Percentiles rank a stretch among this genome's conserved stretches.
phyloP scores from a whole-genome alignment of 2,113 vertebrate species.

The Brachionichthys hirsutus region DNA sequence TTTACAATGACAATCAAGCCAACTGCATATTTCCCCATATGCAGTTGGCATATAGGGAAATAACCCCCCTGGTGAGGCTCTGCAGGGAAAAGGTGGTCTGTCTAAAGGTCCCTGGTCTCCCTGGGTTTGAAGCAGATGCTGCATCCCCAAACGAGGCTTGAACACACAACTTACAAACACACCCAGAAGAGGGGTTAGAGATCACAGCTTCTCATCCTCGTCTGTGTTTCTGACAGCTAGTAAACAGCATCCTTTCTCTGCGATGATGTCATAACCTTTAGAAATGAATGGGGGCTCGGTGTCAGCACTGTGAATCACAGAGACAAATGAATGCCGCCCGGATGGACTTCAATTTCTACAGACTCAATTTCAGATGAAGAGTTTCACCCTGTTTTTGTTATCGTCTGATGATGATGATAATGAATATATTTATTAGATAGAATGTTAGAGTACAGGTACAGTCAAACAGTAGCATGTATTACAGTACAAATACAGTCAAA shows the following conservation, averaged over 20 bases:
- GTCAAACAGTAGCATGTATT: no score
- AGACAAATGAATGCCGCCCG: background rate
- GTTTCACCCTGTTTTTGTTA: background rate
- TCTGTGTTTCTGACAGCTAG: constrained; percentile 47
- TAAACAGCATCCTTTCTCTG: constrained; percentile 49
- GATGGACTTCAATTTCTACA: background rate
- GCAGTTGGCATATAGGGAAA: no score
- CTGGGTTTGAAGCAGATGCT: constrained; percentile 47
- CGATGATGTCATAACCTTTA: constrained; percentile 39
- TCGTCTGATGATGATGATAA: no score
- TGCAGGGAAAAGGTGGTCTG: constrained; percentile 53
- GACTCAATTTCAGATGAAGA: background rate
- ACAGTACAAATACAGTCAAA: no score
- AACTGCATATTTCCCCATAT: no score
- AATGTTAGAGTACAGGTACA: no score
- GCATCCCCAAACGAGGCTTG: constrained; percentile 63
- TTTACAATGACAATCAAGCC: no score
- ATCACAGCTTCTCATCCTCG: constrained; percentile 34
- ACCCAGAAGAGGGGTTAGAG: constrained; percentile 37
- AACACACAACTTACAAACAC: constrained; percentile 60
- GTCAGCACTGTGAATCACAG: constrained; percentile 27
- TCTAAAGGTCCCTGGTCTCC: constrained; percentile 56
- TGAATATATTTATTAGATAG: no score
- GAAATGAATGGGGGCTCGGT: background rate
- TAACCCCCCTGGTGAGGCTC: constrained; percentile 39